Conservation (phyloP, 2,113 vertebrate species). For the Nycticryphes semicollaris region DNA sequence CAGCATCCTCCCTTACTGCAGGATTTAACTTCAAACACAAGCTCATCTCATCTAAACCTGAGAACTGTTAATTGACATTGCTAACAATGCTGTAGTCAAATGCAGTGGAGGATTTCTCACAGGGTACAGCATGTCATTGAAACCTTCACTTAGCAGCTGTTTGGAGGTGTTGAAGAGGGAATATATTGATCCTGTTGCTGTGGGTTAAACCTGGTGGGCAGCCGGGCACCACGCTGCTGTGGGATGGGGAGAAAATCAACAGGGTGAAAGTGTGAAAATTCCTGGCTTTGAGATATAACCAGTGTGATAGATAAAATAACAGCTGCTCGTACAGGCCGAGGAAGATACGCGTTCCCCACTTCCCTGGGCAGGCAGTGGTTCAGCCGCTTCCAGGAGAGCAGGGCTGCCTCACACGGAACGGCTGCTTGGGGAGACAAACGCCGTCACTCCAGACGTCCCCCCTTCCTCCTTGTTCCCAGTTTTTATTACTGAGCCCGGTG, state of each 20-base stretch:
- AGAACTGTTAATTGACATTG: neutral
- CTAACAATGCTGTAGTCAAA: neutral
- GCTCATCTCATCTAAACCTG: neutral
- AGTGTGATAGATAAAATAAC: neutral
- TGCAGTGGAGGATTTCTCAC: neutral
- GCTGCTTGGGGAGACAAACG: neutral
- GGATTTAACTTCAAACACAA: neutral
- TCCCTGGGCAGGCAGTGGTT: neutral
- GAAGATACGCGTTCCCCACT: neutral
- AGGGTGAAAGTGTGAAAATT: neutral
- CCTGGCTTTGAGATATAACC: neutral
- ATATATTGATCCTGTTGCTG: neutral
- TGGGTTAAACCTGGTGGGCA: neutral
- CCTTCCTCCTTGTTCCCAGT: neutral
- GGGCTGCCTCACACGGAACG: rapidly evolving
- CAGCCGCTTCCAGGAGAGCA: neutral
- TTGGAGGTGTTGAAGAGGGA: neutral
- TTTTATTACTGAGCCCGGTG: neutral
- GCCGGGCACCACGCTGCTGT: neutral
- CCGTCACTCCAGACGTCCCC: rapidly evolving
- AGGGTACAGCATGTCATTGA: neutral
- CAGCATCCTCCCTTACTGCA: neutral
- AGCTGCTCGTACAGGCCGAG: neutral
- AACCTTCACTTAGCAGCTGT: neutral
- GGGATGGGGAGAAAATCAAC: neutral